A percentile compares a stretch with the other conserved stretches of the same genome.
Evolutionary conservation across 2,113 vertebrate species (phyloP).

Genomic region (Oceanodroma tethys): DNA sequence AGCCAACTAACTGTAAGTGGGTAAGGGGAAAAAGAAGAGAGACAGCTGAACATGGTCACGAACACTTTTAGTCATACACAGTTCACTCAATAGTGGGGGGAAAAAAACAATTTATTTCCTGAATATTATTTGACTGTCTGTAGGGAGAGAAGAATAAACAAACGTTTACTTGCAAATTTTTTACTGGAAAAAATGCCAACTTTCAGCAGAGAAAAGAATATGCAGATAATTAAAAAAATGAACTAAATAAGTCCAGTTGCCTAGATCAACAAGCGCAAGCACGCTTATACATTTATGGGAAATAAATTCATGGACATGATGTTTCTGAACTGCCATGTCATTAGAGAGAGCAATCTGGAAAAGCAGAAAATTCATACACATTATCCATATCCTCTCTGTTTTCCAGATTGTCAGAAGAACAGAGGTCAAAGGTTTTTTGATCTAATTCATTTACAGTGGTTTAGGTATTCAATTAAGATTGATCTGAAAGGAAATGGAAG

Average conservation of each 20-base stretch:
- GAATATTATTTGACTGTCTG: background rate
- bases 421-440: background rate
- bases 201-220: background rate
- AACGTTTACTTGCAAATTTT: background rate
- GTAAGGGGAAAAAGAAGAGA: background rate
- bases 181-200: background rate
- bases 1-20: background rate
- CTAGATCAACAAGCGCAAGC: background rate
- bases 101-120: background rate
- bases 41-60: background rate
- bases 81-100: background rate
- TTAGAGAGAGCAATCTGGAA: background rate
- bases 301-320: background rate
- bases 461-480: background rate
- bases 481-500: background rate
- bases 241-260: background rate
- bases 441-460: background rate
- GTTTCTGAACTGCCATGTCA: background rate
- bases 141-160: background rate
- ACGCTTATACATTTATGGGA: background rate
- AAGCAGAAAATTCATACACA: background rate
- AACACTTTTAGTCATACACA: background rate
- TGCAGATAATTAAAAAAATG: background rate
- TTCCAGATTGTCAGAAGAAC: background rate
- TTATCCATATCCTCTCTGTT: background rate